Base-by-base conservation (phyloP, 2,113 vertebrate genomes). In the Misgurnus mizolepis region DNA sequence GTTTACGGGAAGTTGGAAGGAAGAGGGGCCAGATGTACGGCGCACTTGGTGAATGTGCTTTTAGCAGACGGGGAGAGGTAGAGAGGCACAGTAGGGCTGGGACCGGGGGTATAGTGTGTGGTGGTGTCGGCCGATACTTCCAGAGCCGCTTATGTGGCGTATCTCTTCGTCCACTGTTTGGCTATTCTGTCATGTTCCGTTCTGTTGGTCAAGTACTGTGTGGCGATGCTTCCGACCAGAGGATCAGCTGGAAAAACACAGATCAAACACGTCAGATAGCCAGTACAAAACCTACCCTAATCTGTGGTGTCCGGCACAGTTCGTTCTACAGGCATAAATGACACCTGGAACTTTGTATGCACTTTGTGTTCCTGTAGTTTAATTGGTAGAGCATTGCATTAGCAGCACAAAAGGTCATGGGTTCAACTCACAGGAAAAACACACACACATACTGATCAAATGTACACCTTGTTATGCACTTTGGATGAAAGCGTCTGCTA, bases 31-130 rank as follows among this genome's bases (percentile, higher is more conserved):
- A 78, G 89, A 94, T 92, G 90, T 91, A 94, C 89, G 83, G 94
- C 96, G 96, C 96, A 99, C 96, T 96, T 95, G 92, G 96, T 96
- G 96, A 96, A 92, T 97, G 96, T 98, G 97, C 96, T 96, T 95
- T 94, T 93, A 95, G 94, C 93, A 94, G 92, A 94, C 91, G 88
- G 90, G 91, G 90, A 89, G 89, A 89, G 91, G 86, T 86, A 89
- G 88, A 89, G 82, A 90, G 91, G 87, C 86, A 88, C 76, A 82
- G 81, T 67, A 70, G 79, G 79, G 79, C 43, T 47, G n/a, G 64
- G 76, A 77, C 66, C 67, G 69, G 81, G 61, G 41, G 40, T 82
- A 76, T 81, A 74, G 80, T 78, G 78, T 34, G 58, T 56, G 68
- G 60, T 12, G 76, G 50, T 34, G 70, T 41, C n/a, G 15, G 6